Evolutionary conservation across 1,140 invertebrate species (phyloP).

Genomic region (Tribolium madens): DNA sequence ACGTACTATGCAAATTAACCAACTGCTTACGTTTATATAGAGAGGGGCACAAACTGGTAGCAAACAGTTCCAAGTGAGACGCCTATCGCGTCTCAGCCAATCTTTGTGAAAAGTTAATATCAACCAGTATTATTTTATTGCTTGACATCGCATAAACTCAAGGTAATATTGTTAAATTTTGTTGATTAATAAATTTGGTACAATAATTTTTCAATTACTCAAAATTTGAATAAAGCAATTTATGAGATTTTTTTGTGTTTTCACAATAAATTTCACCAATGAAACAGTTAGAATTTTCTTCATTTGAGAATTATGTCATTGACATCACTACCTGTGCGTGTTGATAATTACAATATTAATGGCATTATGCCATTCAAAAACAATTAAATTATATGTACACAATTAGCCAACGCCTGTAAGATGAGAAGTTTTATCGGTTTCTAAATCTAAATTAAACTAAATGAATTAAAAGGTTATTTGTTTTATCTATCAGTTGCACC

Average conservation of each 20-base stretch:
- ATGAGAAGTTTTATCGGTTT: not conserved
- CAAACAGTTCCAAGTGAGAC: slow-evolving; percentile 28
- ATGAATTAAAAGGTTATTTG: no score
- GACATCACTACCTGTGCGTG: not conserved
- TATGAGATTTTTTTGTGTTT: no score
- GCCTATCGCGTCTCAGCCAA: slow-evolving; percentile 6
- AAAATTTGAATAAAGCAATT: no score
- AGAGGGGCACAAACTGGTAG: slow-evolving; percentile 27
- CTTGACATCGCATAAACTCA: not conserved
- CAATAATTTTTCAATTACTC: no score
- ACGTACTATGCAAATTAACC: slow-evolving; percentile 34
- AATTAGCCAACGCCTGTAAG: not conserved
- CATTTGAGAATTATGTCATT: not conserved
- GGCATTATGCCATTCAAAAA: not conserved
- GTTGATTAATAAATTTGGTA: not conserved
- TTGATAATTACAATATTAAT: not conserved
- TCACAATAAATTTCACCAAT: not conserved
- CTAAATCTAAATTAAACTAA: not conserved
- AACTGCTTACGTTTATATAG: slow-evolving; percentile 32
- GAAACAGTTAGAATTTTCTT: not conserved
- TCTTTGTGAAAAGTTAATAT: slow-evolving; percentile 7
- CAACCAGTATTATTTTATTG: not conserved
- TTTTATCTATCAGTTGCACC: not conserved
- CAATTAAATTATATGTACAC: not conserved
- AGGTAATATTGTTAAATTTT: no score